Conservation (phyloP, 2,113 vertebrate species). For the Hyperoodon ampullatus region DNA sequence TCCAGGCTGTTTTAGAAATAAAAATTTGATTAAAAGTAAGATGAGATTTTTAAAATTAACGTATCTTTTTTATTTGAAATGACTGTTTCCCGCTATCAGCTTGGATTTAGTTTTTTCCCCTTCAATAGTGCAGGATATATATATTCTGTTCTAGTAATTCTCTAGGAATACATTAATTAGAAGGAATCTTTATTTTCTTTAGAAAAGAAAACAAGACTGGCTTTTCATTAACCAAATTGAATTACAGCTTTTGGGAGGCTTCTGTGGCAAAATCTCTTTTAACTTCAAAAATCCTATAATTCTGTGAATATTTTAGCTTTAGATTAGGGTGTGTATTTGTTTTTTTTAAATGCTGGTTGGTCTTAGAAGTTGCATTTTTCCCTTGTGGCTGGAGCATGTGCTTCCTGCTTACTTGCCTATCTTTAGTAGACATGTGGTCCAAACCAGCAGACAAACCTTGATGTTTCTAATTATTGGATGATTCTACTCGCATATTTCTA, state of each 20-base stretch:
- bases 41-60: not conserved
- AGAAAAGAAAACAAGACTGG: slow-evolving; percentile 49
- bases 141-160: slow-evolving; percentile 41
- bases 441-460: slow-evolving; percentile 25
- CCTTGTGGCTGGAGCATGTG: slow-evolving; percentile 14
- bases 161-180: slow-evolving; percentile 47
- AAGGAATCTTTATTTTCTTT: slow-evolving; percentile 51
- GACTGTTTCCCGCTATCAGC: not conserved
- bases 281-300: slow-evolving; percentile 68
- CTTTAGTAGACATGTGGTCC: not conserved
- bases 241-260: slow-evolving; percentile 49
- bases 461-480: slow-evolving; percentile 61
- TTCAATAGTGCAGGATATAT: not conserved
- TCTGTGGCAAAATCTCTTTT: slow-evolving; percentile 61
- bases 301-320: slow-evolving; percentile 66
- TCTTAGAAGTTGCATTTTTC: slow-evolving; percentile 47
- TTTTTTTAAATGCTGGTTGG: slow-evolving; percentile 49
- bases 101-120: slow-evolving; percentile 20
- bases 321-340: slow-evolving; percentile 48
- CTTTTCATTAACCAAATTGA: slow-evolving; percentile 64
- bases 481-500: slow-evolving; percentile 47
- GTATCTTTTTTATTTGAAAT: slow-evolving; percentile 43
- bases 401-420: slow-evolving; percentile 45
- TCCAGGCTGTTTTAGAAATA: slow-evolving; percentile 50
- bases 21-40: slow-evolving; percentile 42